Conservation (phyloP, 2,888 invertebrate species). For the Drosophila demipolita region DNA sequence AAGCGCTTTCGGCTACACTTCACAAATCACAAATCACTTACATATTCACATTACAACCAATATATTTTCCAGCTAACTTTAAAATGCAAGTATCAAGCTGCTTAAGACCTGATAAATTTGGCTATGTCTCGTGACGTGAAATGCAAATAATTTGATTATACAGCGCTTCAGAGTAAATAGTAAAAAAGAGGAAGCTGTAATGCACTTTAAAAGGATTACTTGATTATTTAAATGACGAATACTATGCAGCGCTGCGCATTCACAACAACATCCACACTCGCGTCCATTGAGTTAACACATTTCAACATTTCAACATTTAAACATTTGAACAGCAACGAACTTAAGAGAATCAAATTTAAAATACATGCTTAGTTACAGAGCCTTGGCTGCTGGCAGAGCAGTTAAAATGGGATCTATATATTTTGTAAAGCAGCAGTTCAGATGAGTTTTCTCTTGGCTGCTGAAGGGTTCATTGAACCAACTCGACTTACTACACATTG, state of each 20-base stretch:
- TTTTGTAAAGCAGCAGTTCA: slow-evolving; percentile 7
- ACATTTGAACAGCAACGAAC: neutral
- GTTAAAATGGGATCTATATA: neutral
- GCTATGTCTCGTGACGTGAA: neutral
- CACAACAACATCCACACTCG: neutral
- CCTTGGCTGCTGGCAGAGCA: neutral
- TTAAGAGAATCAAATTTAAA: slow-evolving; percentile 8
- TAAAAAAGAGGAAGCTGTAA: neutral
- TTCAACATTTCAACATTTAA: neutral
- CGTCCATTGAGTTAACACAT: slow-evolving; percentile 1
- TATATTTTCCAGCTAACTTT: neutral
- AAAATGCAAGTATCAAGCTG: neutral
- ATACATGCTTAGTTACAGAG: slow-evolving; percentile 23
- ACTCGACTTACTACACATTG: slow-evolving; percentile 2
- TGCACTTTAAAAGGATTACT: neutral
- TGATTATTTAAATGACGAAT: slow-evolving; percentile 3
- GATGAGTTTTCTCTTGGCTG: slow-evolving; percentile 10
- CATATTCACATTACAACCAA: neutral
- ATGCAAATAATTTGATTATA: neutral
- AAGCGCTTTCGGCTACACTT: neutral
- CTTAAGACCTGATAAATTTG: neutral
- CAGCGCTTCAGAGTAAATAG: neutral
- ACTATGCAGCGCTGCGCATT: neutral
- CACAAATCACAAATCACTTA: neutral
- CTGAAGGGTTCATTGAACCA: slow-evolving; percentile 9